Evolutionary conservation across 2,113 vertebrate genomes (phyloP).

Genomic region (Podarcis cretensis): DNA sequence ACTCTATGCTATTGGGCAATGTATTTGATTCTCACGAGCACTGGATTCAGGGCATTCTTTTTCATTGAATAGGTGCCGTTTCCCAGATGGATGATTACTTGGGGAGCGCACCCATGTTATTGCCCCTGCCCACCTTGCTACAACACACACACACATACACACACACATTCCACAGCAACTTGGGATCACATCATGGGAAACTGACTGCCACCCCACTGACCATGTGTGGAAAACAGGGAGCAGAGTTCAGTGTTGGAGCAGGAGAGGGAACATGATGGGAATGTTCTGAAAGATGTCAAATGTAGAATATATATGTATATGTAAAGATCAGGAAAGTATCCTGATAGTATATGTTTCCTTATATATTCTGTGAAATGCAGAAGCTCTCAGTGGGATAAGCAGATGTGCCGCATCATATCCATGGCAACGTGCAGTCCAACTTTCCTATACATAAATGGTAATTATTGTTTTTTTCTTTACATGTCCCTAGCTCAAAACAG

Average conservation of each 20-base stretch:
- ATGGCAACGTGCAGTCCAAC: slow-evolving; percentile 61
- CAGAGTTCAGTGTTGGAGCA: not conserved
- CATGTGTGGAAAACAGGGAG: not conserved
- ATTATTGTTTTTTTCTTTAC: slow-evolving; percentile 64
- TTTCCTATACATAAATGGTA: slow-evolving; percentile 61
- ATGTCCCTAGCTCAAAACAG: slow-evolving; percentile 55
- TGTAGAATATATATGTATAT: not conserved
- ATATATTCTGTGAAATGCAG: slow-evolving; percentile 21
- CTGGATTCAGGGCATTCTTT: not conserved
- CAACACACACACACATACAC: not conserved
- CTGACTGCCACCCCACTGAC: not conserved
- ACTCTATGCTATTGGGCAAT: not conserved
- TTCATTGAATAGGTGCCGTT: not conserved
- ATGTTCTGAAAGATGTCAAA: not conserved
- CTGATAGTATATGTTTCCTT: not conserved
- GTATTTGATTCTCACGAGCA: too few species aligned
- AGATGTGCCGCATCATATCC: slow-evolving; percentile 57
- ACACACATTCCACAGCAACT: too few species aligned
- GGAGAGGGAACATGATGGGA: not conserved
- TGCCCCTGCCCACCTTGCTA: not conserved
- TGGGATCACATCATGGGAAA: not conserved
- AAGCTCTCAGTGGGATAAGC: slow-evolving; percentile 46
- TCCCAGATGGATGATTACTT: not conserved
- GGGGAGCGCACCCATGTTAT: not conserved
- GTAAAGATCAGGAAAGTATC: not conserved